These are phyloP conservation scores for Caenorhabditis inopinata DNA, from an alignment of 1,140 invertebrate genomes.

Conservation along the genomic window DNA sequence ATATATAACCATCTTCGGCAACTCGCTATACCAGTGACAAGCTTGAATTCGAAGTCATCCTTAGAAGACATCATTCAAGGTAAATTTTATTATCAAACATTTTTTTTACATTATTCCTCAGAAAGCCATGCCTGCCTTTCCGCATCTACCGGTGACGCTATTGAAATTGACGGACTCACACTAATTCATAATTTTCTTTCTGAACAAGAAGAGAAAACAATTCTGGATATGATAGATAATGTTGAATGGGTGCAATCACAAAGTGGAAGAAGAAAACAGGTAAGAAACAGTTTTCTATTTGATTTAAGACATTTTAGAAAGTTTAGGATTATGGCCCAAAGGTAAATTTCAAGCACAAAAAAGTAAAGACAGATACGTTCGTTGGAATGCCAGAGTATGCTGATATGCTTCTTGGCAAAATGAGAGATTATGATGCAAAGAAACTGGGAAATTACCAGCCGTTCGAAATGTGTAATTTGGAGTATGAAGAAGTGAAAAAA, in stretches of 20 bases:
- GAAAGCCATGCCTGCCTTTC: neutral
- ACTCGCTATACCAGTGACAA: neutral
- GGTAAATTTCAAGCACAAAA: conserved; percentile 94
- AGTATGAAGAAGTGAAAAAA: conserved; percentile 82
- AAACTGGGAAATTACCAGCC: conserved; percentile 72
- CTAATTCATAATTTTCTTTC: conserved; percentile 56
- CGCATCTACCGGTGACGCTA: neutral
- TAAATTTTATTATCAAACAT: neutral
- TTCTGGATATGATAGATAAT: conserved; percentile 77
- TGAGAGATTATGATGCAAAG: conserved; percentile 35
- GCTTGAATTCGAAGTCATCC: conserved; percentile 10
- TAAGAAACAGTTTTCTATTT: conserved; percentile 59
- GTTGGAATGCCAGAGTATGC: conserved; percentile 82
- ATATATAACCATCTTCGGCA: conserved; percentile 36
- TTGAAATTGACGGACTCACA: conserved; percentile 51
- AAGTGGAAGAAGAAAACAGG: conserved; percentile 90
- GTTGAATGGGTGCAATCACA: conserved; percentile 87
- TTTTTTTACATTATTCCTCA: neutral
- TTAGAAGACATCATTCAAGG: conserved; percentile 40
- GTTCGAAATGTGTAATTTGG: conserved; percentile 93
- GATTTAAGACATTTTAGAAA: conserved; percentile 45
- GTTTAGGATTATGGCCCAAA: conserved; percentile 91
- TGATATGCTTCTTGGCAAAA: conserved; percentile 78
- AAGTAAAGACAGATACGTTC: conserved; percentile 76
- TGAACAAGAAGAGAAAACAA: conserved; percentile 72